Base-by-base conservation (phyloP, 2,888 invertebrate genomes). In the Microdon myrmicae region DNA sequence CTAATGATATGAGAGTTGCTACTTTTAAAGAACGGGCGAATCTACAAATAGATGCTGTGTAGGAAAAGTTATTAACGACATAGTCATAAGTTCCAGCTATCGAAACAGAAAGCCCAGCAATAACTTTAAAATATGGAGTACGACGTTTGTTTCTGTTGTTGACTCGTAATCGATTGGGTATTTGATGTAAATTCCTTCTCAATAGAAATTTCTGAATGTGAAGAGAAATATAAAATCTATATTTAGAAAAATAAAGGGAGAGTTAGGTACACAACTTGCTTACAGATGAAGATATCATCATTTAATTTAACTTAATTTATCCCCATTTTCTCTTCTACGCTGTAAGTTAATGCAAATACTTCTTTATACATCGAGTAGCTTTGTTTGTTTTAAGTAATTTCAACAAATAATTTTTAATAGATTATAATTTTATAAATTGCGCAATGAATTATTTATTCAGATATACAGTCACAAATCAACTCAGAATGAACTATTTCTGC, bases 1-100 rank as follows among this genome's bases (percentile, higher is more conserved):
- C 79, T 2, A 58, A n/a, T 1, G 87, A 85, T 68, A 89, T 85
- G 19, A 79, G 69, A n/a, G 83, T 61, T 2, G 75, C 78, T 1
- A 76, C 75, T 68, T 75, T 78, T 0, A 78, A 35, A 2, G 78
- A 82, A 49, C 83, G 77, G 3, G 80, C 37, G 68, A 83, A 83
- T 4, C 83, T 74, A 13, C 71, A 70, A 8, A 74, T 51, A 4
- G 82, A 78, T 4, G 79, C 79, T 5, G 73, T 69, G 34, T 73
- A 74, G 6, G 74, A 74, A 12, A 79, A 76, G 3, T 79, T 74
- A 43, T 79, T 76, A 0, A 68, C 67, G n/a, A 72, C 13, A 2
- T 74, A 77, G 69, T 79, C 79, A 29, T 74, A 79, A 1, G 55
- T 55, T 12, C 74, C 2, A 4, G 68, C 68, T 1, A 68, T 48